phyloP scores from a whole-genome alignment of 2,113 vertebrate species.

The Scortum barcoo region DNA sequence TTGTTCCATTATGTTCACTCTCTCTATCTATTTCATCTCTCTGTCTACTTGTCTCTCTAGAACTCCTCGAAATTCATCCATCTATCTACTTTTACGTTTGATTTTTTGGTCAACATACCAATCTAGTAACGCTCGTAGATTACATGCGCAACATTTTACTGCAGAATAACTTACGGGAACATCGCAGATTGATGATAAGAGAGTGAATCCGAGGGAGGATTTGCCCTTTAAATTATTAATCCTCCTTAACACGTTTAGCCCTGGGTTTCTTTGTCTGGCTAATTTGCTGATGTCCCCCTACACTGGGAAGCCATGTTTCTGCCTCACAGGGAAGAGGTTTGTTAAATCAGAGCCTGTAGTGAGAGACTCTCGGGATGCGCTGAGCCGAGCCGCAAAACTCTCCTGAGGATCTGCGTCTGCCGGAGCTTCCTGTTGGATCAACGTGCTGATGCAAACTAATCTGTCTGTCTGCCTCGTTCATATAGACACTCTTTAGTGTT shows the following conservation, averaged over 20 bases:
- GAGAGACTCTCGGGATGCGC: constrained; percentile 53
- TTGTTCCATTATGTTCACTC: constrained; percentile 38
- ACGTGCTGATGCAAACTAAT: constrained; percentile 21
- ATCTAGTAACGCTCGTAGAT: not conserved
- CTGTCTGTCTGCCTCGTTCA: constrained; percentile 1
- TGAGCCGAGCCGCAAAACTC: constrained; percentile 23
- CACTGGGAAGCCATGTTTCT: constrained; percentile 36
- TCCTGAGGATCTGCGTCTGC: constrained; percentile 52
- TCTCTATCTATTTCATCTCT: constrained; percentile 8
- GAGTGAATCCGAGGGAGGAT: not conserved
- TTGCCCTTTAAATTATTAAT: constrained; percentile 66
- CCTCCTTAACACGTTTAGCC: constrained; percentile 59
- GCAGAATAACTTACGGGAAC: constrained; percentile 16
- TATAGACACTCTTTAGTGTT: not conserved
- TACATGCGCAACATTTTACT: not conserved
- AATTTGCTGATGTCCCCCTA: constrained; percentile 64
- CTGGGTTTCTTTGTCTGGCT: constrained; percentile 74
- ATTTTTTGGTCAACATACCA: not conserved
- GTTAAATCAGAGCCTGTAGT: constrained; percentile 44
- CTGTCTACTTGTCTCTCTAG: not conserved
- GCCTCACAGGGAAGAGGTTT: constrained; percentile 61
- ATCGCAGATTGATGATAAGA: constrained; percentile 33
- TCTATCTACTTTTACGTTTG: not conserved
- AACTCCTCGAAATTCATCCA: not conserved
- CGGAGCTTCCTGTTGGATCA: constrained; percentile 44